Evolutionary conservation across 2,113 vertebrate genomes (phyloP).

Genomic region (Macquaria australasica): DNA sequence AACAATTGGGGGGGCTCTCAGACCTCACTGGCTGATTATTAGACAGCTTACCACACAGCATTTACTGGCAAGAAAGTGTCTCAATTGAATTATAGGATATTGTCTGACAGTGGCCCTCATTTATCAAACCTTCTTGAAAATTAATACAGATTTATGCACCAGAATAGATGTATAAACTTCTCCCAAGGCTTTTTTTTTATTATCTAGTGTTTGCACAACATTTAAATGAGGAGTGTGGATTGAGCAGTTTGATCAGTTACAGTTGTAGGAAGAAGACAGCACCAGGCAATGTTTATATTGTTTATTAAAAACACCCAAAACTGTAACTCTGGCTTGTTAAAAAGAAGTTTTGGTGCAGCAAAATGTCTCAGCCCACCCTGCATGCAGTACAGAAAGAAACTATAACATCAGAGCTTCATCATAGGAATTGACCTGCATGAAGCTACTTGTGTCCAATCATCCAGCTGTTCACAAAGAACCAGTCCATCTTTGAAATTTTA

Average conservation of each 20-base stretch:
- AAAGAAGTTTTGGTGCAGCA: background rate
- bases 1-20: background rate
- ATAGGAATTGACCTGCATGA: background rate
- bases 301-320: background rate
- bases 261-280: background rate
- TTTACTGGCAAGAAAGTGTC: slow-evolving; percentile 37
- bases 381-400: background rate
- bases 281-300: background rate
- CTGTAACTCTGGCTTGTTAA: background rate
- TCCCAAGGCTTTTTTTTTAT: background rate
- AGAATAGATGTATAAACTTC: background rate
- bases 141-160: slow-evolving; percentile 15
- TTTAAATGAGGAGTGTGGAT: slow-evolving; percentile 4
- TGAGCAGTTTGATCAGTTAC: background rate
- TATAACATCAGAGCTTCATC: slow-evolving; percentile 10
- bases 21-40: slow-evolving; percentile 47
- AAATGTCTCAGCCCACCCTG: background rate
- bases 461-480: slow-evolving; percentile 6
- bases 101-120: slow-evolving; percentile 19
- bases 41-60: slow-evolving; percentile 38
- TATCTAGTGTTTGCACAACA: background rate
- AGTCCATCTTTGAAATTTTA: slow-evolving; percentile 7
- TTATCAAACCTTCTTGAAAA: slow-evolving; percentile 28
- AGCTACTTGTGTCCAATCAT: background rate
- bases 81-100: slow-evolving; percentile 12